These are phyloP conservation scores for Etheostoma nigrum DNA, from an alignment of 2,797 vertebrate species.

Conservation along the genomic window DNA sequence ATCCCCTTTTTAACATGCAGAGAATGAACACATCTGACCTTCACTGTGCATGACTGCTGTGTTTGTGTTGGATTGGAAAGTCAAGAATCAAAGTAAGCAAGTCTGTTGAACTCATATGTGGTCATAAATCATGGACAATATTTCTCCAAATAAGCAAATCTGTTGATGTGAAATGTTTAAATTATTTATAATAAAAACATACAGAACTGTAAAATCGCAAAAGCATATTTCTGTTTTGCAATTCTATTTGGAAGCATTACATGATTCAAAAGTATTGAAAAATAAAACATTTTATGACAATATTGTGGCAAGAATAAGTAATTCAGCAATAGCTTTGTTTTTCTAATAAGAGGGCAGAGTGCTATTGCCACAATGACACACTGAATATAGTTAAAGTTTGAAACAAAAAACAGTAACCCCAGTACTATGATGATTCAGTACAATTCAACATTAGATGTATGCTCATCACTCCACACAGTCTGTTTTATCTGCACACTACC, in stretches of 20 bases:
- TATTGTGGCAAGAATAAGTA: not conserved
- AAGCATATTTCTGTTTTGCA: constrained; percentile 14
- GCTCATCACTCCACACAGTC: not conserved
- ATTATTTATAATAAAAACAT: constrained; percentile 42
- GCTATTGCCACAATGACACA: not conserved
- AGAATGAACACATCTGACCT: constrained; percentile 58
- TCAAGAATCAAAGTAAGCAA: constrained; percentile 61
- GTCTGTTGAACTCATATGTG: constrained; percentile 55
- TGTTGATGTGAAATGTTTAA: constrained; percentile 35
- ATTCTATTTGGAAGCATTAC: not conserved
- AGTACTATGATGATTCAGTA: not conserved
- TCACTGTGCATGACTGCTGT: constrained; percentile 56
- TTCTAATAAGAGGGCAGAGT: not conserved
- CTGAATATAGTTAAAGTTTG: not conserved
- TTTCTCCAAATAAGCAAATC: constrained; percentile 50
- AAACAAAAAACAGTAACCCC: not conserved
- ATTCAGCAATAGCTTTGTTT: not conserved
- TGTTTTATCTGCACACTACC: constrained; percentile 18
- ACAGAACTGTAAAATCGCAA: constrained; percentile 28
- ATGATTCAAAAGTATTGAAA: constrained; percentile 18
- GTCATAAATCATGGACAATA: constrained; percentile 69
- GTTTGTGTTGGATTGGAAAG: constrained; percentile 66
- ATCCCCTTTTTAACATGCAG: constrained; percentile 47
- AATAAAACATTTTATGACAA: not conserved
- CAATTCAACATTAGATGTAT: not conserved